Percentiles rank a stretch among this genome's conserved stretches.
Conservation (phyloP, 1,140 invertebrate species). For the Drosophila aff. region DNA sequence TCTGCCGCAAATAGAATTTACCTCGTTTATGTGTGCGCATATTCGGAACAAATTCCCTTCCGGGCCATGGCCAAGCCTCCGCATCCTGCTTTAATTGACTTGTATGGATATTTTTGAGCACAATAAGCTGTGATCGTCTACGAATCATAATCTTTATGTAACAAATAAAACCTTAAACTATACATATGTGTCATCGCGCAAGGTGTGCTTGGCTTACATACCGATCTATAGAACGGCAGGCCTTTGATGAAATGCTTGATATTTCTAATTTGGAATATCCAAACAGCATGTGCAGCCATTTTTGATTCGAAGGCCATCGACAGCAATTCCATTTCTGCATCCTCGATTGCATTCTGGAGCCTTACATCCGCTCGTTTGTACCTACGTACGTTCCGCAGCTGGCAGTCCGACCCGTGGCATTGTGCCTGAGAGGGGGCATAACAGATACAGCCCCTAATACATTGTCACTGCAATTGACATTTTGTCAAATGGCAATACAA, state of each 20-base stretch:
- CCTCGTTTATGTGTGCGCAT: neutral
- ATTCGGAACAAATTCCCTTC: neutral
- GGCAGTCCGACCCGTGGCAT: conserved; percentile 33
- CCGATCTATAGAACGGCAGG: neutral
- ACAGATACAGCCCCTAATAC: conserved; percentile 55
- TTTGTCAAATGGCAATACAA: conserved; percentile 71
- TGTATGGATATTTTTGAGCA: neutral
- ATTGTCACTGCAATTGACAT: conserved; percentile 74
- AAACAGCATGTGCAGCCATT: neutral
- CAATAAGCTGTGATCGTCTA: neutral
- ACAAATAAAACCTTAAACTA: neutral
- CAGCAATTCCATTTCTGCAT: conserved; percentile 5
- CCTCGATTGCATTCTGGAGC: conserved; percentile 10
- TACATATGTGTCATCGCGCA: neutral
- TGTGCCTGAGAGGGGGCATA: conserved; percentile 10
- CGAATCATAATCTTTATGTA: neutral
- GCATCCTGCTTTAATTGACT: neutral
- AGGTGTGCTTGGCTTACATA: neutral
- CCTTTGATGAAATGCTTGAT: neutral
- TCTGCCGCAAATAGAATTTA: neutral
- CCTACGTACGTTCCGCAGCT: conserved; percentile 18
- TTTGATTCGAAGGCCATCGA: neutral
- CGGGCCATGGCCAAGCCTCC: neutral
- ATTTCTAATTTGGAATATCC: conserved; percentile 6
- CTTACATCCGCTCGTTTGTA: conserved; percentile 8